These are phyloP conservation scores for Trichomalopsis sarcophagae DNA, from an alignment of 1,140 invertebrate species.

Conservation along the genomic window DNA sequence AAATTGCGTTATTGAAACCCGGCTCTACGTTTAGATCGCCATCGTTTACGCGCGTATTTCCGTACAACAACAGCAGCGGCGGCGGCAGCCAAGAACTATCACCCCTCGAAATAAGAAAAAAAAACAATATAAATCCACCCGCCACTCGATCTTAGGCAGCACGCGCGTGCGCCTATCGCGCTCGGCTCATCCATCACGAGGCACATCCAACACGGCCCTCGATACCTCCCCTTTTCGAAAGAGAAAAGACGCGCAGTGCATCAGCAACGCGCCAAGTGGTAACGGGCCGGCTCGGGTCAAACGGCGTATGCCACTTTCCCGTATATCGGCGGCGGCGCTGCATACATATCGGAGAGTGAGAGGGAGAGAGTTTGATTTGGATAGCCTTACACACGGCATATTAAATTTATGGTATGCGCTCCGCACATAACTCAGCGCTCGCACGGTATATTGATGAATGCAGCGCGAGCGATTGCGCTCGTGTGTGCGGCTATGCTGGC, in stretches of 20 bases:
- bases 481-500: not conserved
- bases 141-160: not conserved
- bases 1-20: conserved; percentile 14
- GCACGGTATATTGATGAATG: conserved; percentile 8
- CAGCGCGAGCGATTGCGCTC: not conserved
- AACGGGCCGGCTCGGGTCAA: not conserved
- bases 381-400: conserved; percentile 62
- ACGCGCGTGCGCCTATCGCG: not conserved
- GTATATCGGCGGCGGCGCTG: no score
- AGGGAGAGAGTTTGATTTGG: not conserved
- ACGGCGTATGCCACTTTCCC: not conserved
- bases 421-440: conserved; percentile 58
- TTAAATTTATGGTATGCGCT: conserved; percentile 64
- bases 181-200: conserved; percentile 3
- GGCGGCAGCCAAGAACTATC: no score
- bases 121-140: not conserved
- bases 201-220: not conserved
- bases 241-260: conserved; percentile 30
- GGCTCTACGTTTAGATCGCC: no score
- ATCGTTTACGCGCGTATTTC: no score
- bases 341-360: not conserved
- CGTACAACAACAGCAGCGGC: no score
- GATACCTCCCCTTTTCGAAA: not conserved
- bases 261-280: conserved; percentile 11
- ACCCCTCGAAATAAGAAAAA: no score